Base-by-base conservation (phyloP, 1,140 invertebrate genomes). In the Eulimnadia texana region DNA sequence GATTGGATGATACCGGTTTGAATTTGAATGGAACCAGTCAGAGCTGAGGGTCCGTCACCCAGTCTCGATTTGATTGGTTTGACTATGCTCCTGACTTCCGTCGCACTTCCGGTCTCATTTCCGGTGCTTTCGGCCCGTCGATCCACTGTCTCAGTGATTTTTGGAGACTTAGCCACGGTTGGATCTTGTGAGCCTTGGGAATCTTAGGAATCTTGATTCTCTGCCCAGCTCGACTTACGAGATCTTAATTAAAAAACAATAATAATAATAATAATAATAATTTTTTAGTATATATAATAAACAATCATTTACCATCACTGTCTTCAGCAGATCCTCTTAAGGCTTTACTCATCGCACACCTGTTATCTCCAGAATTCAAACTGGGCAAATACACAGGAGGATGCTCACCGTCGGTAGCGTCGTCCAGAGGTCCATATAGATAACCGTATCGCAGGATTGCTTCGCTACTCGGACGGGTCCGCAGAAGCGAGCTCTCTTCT, bases 391-490 rank as follows among this genome's bases (percentile, higher is more conserved):
- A 88, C 19, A 93, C 84, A 11, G 89, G 86, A 50, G 89, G 86
- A 79, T 92, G 88, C 73, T 92, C 89, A 3, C 90, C 86, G 74
- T 94, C 87, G n/a, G 88, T 90, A 28, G 89, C 88, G 67, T 90
- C 87, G 68, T 90, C 86, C 58, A 83, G 76, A 63, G 77, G 73
- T 65, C 67, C 66, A 95, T 83, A 73, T 95, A 96, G 68, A 96
- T 96, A 29, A 96, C 93, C 0, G 93, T 98, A 72, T 96, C 93
- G 57, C 92, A 93, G 0, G 90, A 94, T 69, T 94, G 79, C 71
- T n/a, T 96, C 93, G 70, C 90, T 94, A 68, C 90, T 93, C 1
- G 92, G 95, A 3, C 91, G 92, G 76, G 95, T 92, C 0, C 76
- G 63, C 3, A 62, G 63, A 29, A 59, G 59, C 3, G 66, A 64